Conservation (phyloP, 2,797 vertebrate genomes). For the Amniataba percoides region DNA sequence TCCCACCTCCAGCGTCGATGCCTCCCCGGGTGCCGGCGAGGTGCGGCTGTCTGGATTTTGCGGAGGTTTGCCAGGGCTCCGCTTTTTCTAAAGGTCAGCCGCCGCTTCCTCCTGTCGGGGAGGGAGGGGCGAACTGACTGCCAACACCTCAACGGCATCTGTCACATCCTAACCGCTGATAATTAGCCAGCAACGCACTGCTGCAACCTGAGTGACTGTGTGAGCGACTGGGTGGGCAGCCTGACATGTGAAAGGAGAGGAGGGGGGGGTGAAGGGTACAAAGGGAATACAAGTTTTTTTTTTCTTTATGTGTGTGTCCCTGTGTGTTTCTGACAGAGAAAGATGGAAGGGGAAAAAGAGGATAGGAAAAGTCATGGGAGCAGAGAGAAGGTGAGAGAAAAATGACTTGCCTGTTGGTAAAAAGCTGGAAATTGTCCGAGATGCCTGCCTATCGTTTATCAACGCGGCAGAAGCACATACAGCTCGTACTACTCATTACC, state of each 20-base stretch:
- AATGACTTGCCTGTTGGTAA: conserved; percentile 72
- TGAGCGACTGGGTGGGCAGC: neutral
- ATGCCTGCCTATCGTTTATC: conserved; percentile 76
- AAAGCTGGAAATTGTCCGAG: conserved; percentile 72
- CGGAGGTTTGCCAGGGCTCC: conserved; percentile 51
- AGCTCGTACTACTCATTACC: conserved; percentile 72
- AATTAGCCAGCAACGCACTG: conserved; percentile 58
- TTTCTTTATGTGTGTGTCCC: neutral
- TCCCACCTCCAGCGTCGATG: conserved; percentile 54
- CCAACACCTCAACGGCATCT: conserved; percentile 65
- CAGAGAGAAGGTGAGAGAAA: conserved; percentile 59
- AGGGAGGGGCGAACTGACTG: conserved; percentile 33
- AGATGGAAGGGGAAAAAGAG: conserved; percentile 33
- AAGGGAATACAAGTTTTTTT: neutral
- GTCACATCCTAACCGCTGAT: conserved; percentile 67
- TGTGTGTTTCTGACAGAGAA: conserved; percentile 23
- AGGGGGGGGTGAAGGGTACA: neutral
- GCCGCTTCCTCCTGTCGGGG: conserved; percentile 39
- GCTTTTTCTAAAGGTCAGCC: conserved; percentile 76
- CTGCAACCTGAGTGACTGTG: conserved; percentile 27
- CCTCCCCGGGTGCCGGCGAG: conserved; percentile 38
- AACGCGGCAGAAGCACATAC: conserved; percentile 60
- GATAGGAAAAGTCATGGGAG: conserved; percentile 11
- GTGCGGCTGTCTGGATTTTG: conserved; percentile 35
- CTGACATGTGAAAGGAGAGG: neutral